A percentile compares a stretch with the other conserved stretches of the same genome.
Evolutionary conservation across 2,888 invertebrate species (phyloP).

Genomic region (Drosophila barbarae): DNA sequence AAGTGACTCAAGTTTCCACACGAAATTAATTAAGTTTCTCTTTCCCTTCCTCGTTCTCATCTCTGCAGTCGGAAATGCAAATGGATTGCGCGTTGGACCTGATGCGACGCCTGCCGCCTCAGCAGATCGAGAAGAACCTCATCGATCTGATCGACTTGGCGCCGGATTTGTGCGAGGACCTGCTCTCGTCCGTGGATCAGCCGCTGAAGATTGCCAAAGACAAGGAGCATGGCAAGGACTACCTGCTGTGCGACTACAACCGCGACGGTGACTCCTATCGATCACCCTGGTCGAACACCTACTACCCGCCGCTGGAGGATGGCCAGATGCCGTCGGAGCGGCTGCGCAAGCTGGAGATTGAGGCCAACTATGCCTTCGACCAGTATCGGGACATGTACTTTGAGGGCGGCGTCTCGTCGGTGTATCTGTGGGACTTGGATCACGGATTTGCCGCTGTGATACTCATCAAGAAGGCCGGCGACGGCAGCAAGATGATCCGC

Average conservation of each 20-base stretch:
- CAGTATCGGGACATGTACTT: slow-evolving; percentile 99
- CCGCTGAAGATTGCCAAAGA: slow-evolving; percentile 98
- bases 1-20: slow-evolving; percentile 44
- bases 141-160: slow-evolving; percentile 98
- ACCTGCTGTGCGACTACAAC: slow-evolving; percentile 98
- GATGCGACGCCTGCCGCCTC: slow-evolving; percentile 99
- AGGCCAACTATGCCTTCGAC: slow-evolving; percentile 99
- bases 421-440: slow-evolving; percentile 99
- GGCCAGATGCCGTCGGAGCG: slow-evolving; percentile 99
- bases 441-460: slow-evolving; percentile 99
- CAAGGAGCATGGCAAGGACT: slow-evolving; percentile 96
- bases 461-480: slow-evolving; percentile 98
- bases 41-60: background rate
- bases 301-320: slow-evolving; percentile 98
- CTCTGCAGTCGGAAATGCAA: slow-evolving; percentile 91
- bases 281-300: slow-evolving; percentile 99
- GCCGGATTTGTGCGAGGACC: slow-evolving; percentile 96
- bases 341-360: slow-evolving; percentile 95
- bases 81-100: slow-evolving; percentile 99
- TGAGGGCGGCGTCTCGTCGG: slow-evolving; percentile 99
- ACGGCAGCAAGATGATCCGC: slow-evolving; percentile 98
- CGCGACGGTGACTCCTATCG: slow-evolving; percentile 99
- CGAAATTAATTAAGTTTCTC: slow-evolving; percentile 4
- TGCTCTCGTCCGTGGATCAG: slow-evolving; percentile 98
- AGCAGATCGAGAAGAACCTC: slow-evolving; percentile 99